Evolutionary conservation across 2,113 vertebrate genomes (phyloP), one percentile per base, ranked within the genome.

Genomic region (Pyxicephalus adspersus): DNA sequence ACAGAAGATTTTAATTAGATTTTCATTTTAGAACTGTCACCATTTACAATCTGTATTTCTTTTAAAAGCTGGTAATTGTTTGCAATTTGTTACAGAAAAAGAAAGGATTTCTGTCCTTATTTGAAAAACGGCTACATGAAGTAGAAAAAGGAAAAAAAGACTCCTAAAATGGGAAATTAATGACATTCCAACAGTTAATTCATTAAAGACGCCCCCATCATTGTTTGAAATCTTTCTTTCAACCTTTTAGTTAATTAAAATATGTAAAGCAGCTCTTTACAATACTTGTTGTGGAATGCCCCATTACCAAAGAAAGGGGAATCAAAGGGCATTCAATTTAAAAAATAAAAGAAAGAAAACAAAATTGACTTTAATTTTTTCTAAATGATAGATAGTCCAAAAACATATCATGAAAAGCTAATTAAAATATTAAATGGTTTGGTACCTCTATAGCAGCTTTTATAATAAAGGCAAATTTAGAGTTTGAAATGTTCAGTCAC

Each of bases 1-100:
- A 50, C 9, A 52, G 64, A 55, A 64, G 78, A 81, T 72, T 72
- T 81, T 72, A 81, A 81, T 81, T 81, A 81, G 68, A 73, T 81
- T 81, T 80, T 81, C 78, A 31, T 73, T 57, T 72, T 61, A 64
- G n/a, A 64, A 54, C 78, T 38, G 77, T 80, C 67, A 19, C 57
- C 57, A 51, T 81, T 73, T 64, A 81, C 67, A 52, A 81, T 80
- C 65, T 80, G 18, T 20, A 52, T 76, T 77, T 64, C 55, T 80
- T 80, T 58, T 45, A 68, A 68, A 60, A 67, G 52, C 20, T 26
- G n/a, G 54, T 64, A 52, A 81, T 81, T 58, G 73, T 73, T 72
- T 52, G 67, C 67, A 72, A 52, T 73, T 81, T 72, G 20, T 73
- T n/a, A 72, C 67, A 81, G 54, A 81, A 79, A 70, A 80, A 64